These are phyloP conservation scores for Molossus alvarezi DNA, from an alignment of 2,797 vertebrate species.

Conservation along the genomic window DNA sequence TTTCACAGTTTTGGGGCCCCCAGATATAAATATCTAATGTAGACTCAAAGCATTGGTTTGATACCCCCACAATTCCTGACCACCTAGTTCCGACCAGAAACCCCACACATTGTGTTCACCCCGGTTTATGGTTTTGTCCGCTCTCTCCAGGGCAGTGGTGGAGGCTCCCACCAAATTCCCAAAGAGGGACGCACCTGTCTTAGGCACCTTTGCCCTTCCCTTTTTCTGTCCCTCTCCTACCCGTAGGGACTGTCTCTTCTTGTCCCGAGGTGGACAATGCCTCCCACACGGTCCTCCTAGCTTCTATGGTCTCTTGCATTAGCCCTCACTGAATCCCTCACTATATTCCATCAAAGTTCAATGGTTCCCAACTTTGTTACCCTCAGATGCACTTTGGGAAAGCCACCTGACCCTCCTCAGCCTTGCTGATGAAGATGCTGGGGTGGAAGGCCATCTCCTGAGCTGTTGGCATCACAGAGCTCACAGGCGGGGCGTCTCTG, in stretches of 20 bases:
- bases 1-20: conserved; percentile 33
- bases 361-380: neutral
- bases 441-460: neutral
- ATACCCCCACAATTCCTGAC: neutral
- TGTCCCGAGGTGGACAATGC: too few species aligned
- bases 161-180: neutral
- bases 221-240: neutral
- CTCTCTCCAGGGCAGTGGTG: too few species aligned
- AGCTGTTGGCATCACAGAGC: neutral
- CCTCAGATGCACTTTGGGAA: neutral
- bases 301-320: neutral
- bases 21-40: neutral
- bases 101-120: too few species aligned
- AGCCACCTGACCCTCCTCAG: neutral
- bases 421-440: neutral
- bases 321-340: neutral
- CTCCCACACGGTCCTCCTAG: neutral
- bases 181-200: neutral
- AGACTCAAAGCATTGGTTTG: neutral
- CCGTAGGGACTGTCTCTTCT: neutral
- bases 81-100: neutral
- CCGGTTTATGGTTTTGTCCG: neutral
- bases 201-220: neutral
- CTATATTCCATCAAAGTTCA: neutral
- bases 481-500: neutral